Evolutionary conservation across 2,797 vertebrate genomes (phyloP).

Genomic region (Balearica regulorum): DNA sequence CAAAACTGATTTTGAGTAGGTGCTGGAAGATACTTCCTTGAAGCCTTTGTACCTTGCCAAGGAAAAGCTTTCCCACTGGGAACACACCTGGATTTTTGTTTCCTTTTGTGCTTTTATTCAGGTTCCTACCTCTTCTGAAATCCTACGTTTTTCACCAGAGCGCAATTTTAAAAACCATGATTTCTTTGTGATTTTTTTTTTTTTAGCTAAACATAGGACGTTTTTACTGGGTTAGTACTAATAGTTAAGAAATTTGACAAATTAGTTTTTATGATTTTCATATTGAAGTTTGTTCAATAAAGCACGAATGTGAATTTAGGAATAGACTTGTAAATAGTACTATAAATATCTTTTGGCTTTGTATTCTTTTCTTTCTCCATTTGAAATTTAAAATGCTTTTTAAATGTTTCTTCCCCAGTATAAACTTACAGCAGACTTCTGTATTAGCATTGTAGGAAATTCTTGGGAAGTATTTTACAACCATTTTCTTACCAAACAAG

Average conservation of each 20-base stretch:
- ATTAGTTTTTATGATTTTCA: background rate
- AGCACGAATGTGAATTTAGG: background rate
- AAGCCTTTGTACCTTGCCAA: background rate
- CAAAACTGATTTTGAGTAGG: background rate
- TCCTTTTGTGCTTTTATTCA: background rate
- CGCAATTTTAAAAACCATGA: background rate
- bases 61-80: background rate
- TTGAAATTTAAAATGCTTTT: background rate
- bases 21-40: background rate
- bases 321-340: slow-evolving; percentile 19
- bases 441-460: background rate
- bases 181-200: background rate
- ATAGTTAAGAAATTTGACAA: no score
- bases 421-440: background rate
- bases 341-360: background rate
- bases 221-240: background rate
- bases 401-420: background rate
- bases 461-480: background rate
- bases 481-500: background rate
- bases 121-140: background rate
- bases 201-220: background rate
- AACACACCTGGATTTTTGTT: background rate
- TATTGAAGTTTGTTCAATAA: background rate
- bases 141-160: background rate
- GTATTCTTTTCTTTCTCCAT: background rate